Base-by-base conservation (phyloP, 1,140 invertebrate species). In the Leptinotarsa lineolata region DNA sequence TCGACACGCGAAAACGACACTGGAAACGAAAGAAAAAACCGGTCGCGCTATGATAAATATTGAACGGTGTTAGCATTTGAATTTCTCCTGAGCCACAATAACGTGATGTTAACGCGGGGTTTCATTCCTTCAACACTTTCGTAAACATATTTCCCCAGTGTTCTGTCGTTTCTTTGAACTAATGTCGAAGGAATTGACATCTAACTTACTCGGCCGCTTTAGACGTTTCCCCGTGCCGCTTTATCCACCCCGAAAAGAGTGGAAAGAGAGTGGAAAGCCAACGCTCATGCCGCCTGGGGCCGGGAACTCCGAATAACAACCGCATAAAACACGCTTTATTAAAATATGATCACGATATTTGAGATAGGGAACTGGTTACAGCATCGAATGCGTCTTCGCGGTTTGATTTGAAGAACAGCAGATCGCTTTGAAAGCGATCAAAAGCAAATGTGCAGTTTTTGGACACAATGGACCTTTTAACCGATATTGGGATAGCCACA, bases 141-240 rank as follows among this genome's bases (percentile, higher is more conserved):
- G 77, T 74, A 77, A 79, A 81, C 79, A 78, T 79, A 81, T 81
- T 81, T 81, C 79, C 79, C 79, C 74, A 73, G 79, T 81, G 79
- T 81, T 79, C 76, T 78, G 79, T 79, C 79, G 76, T 76, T 80
- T 74, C 74, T 77, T 77, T 76, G 73, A 76, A 79, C 78, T 76
- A 78, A 78, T 78, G 77, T 77, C 75, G 77, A 74, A 77, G 75
- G 74, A 78, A 78, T 78, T 78, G 77, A 78, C 77, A 77, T 78
- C 74, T 73, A 74, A 78, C 75, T 78, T 75, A 78, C 48, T 54
- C 16, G 48, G 69, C 67, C 70, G 65, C 75, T 65, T 65, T 65
- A 39, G 22, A 39, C 63, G 63, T 30, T 39, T 39, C 39, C 24
- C 39, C 63, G 8, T 22, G 21, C 39, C 22, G 63, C 63, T 24